A percentile compares a stretch with the other conserved stretches of the same genome.
Conservation (phyloP, 1,140 invertebrate species). For the Drosophila jambulina region DNA sequence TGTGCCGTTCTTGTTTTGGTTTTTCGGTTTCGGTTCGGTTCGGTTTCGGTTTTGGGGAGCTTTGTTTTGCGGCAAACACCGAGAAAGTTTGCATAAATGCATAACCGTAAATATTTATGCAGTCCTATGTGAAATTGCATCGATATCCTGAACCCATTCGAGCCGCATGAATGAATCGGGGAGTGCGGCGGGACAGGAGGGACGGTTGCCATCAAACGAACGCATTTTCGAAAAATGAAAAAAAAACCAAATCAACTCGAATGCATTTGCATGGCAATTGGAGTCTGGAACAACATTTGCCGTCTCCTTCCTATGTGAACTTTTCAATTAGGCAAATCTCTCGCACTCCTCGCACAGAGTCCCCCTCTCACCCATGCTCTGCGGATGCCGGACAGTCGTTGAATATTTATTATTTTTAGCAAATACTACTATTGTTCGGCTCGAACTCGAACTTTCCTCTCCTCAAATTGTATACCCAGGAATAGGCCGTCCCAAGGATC, state of each 20-base stretch:
- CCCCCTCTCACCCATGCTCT: neutral
- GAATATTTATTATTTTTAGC: conserved; percentile 49
- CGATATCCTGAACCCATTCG: conserved; percentile 51
- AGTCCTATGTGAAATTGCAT: conserved; percentile 64
- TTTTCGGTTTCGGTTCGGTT: conserved; percentile 13
- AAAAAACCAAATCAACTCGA: conserved; percentile 26
- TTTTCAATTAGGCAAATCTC: conserved; percentile 49
- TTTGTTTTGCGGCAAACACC: conserved; percentile 30
- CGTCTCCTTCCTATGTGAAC: conserved; percentile 33
- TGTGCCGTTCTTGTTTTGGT: conserved; percentile 7
- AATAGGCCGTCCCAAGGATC: conserved; percentile 38
- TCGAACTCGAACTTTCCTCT: conserved; percentile 1
- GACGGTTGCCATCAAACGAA: conserved; percentile 35
- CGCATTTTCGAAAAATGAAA: conserved; percentile 29
- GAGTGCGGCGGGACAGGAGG: neutral
- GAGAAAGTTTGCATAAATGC: conserved; percentile 68
- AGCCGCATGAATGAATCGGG: conserved; percentile 22
- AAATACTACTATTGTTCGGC: conserved; percentile 14
- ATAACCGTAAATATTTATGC: conserved; percentile 75
- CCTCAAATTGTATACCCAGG: conserved; percentile 20
- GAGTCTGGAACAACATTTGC: conserved; percentile 42
- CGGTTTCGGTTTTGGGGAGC: conserved; percentile 3
- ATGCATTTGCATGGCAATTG: conserved; percentile 54
- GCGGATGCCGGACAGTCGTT: conserved; percentile 25
- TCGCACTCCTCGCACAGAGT: conserved; percentile 10